Conservation (phyloP, 2,797 vertebrate genomes). For the Coccyzus lansbergi region DNA sequence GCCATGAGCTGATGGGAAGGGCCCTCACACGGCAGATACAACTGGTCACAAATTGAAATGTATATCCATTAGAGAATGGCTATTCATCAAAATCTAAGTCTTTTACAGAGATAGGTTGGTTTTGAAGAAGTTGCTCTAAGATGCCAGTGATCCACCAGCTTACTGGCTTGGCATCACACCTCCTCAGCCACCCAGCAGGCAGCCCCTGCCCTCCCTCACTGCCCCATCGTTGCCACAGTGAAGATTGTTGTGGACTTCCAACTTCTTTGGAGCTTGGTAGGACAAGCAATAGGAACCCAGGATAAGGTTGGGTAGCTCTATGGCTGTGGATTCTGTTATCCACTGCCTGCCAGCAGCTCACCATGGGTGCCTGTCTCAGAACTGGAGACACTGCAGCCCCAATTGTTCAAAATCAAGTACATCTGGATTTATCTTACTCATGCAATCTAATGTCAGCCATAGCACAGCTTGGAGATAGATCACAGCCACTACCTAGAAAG, state of each 20-base stretch:
- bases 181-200: fast-evolving
- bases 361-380: not conserved
- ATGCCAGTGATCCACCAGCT: not conserved
- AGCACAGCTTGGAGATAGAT: not conserved
- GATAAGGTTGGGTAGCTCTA: not conserved
- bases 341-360: not conserved
- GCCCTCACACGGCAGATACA: not conserved
- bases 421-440: not conserved
- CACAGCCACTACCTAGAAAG: not conserved
- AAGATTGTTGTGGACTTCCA: not conserved
- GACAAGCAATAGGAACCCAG: not conserved
- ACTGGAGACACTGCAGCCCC: not conserved
- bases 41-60: not conserved
- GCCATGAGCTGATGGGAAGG: not conserved
- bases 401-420: not conserved
- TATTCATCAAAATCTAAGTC: not conserved
- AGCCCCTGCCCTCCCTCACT: not conserved
- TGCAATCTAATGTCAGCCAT: not conserved
- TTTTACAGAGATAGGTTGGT: not conserved
- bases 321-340: fast-evolving
- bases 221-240: not conserved
- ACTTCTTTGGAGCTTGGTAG: not conserved
- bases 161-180: not conserved
- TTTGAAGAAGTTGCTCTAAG: not conserved
- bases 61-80: conserved; percentile 2